These are phyloP conservation scores for Heterotilapia buettikoferi DNA, from an alignment of 2,113 vertebrate species.

Conservation along the genomic window DNA sequence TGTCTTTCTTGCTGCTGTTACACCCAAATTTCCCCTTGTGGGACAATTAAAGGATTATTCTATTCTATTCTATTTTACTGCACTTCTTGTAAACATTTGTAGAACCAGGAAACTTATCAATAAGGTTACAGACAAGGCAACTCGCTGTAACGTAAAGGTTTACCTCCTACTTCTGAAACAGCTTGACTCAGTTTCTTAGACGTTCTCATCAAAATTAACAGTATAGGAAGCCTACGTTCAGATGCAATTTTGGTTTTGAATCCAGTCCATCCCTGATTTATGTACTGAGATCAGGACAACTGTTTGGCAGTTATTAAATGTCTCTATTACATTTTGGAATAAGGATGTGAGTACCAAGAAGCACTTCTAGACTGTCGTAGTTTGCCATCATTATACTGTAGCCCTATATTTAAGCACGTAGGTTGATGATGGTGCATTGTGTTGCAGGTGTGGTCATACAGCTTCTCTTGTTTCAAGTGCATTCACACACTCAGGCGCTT, in stretches of 20 bases:
- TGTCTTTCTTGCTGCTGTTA: background rate
- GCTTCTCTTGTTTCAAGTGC: background rate
- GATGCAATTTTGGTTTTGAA: background rate
- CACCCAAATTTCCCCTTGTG: background rate
- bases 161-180: background rate
- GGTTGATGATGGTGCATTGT: background rate
- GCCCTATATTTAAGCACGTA: background rate
- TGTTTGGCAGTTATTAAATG: background rate
- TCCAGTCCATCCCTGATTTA: background rate
- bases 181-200: background rate
- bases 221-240: background rate
- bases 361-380: background rate
- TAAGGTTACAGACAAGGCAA: background rate
- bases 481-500: background rate
- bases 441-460: background rate
- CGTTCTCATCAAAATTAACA: background rate
- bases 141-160: background rate
- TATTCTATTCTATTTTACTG: background rate
- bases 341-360: background rate
- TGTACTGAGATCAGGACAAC: background rate
- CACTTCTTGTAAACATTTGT: background rate
- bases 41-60: background rate
- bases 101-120: background rate
- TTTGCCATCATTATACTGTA: background rate
- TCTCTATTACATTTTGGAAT: background rate